Conservation (phyloP, 2,113 vertebrate species). For the Gnathonemus echidnorhynchus region DNA sequence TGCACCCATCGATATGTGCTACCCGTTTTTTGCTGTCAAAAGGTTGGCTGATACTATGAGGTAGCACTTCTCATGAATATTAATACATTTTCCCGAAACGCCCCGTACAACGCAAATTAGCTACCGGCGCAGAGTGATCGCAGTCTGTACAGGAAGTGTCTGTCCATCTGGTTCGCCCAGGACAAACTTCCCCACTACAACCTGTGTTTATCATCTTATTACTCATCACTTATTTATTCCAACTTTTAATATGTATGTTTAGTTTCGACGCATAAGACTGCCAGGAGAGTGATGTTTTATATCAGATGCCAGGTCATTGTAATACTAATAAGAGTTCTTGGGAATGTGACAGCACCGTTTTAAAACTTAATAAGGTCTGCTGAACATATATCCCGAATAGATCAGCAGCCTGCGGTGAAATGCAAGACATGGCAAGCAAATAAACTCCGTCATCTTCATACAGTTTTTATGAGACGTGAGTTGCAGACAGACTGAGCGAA, state of each 20-base stretch:
- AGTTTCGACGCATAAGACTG: background rate
- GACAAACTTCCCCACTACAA: slow-evolving; percentile 5
- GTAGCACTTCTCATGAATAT: background rate
- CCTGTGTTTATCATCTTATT: background rate
- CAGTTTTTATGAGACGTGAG: background rate
- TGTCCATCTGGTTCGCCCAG: background rate
- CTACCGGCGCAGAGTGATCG: background rate
- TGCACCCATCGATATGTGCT: background rate
- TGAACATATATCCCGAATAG: background rate
- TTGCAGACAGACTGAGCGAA: background rate
- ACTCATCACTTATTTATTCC: background rate
- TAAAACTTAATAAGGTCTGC: background rate
- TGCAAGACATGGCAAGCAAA: background rate
- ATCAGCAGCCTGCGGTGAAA: background rate
- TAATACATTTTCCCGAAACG: background rate
- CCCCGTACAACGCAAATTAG: background rate
- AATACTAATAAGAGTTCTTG: background rate
- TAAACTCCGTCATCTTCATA: background rate
- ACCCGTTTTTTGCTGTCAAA: background rate
- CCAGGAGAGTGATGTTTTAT: background rate
- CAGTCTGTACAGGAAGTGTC: background rate
- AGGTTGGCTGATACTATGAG: background rate
- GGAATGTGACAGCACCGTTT: background rate
- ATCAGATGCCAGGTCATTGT: background rate
- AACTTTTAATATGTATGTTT: background rate